phyloP scores from a whole-genome alignment of 2,113 vertebrate genomes.

The Ameiurus melas region DNA sequence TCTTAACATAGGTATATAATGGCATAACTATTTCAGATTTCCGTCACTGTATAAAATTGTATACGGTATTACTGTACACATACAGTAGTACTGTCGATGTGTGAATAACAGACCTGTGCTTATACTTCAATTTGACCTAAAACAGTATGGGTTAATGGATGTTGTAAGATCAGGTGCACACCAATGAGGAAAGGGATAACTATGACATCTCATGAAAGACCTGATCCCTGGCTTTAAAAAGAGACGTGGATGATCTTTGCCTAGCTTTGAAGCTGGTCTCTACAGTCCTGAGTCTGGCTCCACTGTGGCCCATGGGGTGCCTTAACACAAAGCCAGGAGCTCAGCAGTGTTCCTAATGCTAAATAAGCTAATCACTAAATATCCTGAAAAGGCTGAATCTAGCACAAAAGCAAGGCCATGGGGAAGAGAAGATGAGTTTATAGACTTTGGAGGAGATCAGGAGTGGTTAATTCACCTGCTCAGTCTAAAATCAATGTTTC shows the following conservation, averaged over 20 bases:
- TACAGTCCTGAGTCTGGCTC: conserved; percentile 32
- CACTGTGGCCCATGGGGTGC: conserved; percentile 24
- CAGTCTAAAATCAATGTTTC: not conserved
- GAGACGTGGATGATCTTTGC: conserved; percentile 14
- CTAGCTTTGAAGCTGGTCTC: conserved; percentile 40
- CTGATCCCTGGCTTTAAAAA: conserved; percentile 21
- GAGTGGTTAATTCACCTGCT: not conserved
- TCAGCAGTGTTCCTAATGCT: conserved; percentile 41
- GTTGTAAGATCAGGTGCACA: conserved; percentile 29
- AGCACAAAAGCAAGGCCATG: conserved; percentile 12
- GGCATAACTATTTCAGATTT: not conserved
- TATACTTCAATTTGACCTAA: not conserved
- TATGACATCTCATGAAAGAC: conserved; percentile 22
- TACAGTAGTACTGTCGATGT: not conserved
- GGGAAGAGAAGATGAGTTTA: not conserved
- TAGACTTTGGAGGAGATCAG: not conserved
- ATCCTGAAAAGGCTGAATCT: conserved; percentile 9
- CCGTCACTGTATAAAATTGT: not conserved
- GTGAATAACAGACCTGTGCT: not conserved
- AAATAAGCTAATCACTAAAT: conserved; percentile 47
- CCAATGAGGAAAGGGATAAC: conserved; percentile 11
- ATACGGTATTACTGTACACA: not conserved
- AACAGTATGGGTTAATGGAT: not conserved
- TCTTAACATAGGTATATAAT: not conserved
- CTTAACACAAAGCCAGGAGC: conserved; percentile 43